Evolutionary conservation across 1,140 invertebrate genomes (phyloP).

Genomic region (Drosophila sp.): DNA sequence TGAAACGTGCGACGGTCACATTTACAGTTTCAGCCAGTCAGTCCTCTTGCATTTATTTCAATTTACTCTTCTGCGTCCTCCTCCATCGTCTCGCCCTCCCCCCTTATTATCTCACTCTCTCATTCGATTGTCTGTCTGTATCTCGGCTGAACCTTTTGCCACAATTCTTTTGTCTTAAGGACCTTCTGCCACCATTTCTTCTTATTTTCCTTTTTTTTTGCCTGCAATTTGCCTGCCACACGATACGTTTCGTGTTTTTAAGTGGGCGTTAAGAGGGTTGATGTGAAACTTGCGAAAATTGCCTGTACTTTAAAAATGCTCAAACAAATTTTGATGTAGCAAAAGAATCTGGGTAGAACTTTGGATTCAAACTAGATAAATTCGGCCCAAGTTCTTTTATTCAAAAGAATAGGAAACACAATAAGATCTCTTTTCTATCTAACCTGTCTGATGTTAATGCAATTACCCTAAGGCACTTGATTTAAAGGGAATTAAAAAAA

Average conservation of each 20-base stretch:
- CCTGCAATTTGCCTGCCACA: slow-evolving; percentile 60
- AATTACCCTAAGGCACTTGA: too few species aligned
- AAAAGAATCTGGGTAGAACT: too few species aligned
- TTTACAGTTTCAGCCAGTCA: slow-evolving; percentile 45
- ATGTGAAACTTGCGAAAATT: not conserved
- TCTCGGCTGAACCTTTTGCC: slow-evolving; percentile 28
- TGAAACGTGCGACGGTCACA: slow-evolving; percentile 76
- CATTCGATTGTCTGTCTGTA: not conserved
- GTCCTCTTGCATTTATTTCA: slow-evolving; percentile 80
- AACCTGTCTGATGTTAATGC: too few species aligned
- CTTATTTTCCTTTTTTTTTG: not conserved
- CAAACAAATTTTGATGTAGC: too few species aligned
- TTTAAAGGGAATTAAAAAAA: too few species aligned
- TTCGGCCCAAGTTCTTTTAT: too few species aligned
- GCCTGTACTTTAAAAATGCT: not conserved
- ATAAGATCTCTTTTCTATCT: too few species aligned
- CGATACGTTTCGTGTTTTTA: slow-evolving; percentile 31
- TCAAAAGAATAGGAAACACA: too few species aligned
- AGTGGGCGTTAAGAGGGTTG: not conserved
- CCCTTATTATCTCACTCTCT: slow-evolving; percentile 4
- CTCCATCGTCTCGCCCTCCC: not conserved
- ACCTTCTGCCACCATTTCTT: slow-evolving; percentile 48
- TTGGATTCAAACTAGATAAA: too few species aligned
- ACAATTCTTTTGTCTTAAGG: slow-evolving; percentile 78
- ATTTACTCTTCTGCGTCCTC: slow-evolving; percentile 63